These are phyloP conservation scores for Taenioides sp. DNA, from an alignment of 2,797 vertebrate species.

Conservation along the genomic window DNA sequence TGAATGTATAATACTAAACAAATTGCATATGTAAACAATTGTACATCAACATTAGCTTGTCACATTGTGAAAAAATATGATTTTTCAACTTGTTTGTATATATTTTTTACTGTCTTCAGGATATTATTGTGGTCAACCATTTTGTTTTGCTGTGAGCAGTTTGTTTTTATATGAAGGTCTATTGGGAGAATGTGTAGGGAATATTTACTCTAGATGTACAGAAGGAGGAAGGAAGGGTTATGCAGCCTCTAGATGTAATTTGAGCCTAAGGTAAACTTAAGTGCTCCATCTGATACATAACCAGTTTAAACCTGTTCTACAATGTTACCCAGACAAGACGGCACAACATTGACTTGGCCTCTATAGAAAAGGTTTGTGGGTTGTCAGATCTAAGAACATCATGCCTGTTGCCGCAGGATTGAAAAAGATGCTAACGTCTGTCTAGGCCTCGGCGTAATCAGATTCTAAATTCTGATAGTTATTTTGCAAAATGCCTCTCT, in stretches of 20 bases:
- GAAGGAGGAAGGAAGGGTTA: neutral
- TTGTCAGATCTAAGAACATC: neutral
- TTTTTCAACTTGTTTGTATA: neutral
- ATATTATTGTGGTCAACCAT: neutral
- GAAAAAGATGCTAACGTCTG: neutral
- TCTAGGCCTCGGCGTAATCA: neutral
- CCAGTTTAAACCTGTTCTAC: neutral
- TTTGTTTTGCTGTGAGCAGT: neutral
- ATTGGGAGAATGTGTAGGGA: neutral
- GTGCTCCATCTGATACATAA: neutral
- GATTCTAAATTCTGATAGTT: neutral
- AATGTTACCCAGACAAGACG: neutral
- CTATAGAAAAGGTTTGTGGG: neutral
- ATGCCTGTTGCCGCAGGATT: neutral
- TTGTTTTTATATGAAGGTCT: slow-evolving; percentile 2
- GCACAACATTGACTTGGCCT: neutral
- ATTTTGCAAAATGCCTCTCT: neutral
- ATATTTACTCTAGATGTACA: neutral
- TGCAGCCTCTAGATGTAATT: neutral
- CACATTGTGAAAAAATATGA: neutral
- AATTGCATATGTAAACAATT: neutral
- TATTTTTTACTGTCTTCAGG: neutral
- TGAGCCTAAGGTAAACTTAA: neutral
- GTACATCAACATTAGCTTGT: neutral
- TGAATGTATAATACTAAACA: neutral